These are phyloP conservation scores for Eristalis intricaria DNA, from an alignment of 2,888 invertebrate species.

Conservation along the genomic window DNA sequence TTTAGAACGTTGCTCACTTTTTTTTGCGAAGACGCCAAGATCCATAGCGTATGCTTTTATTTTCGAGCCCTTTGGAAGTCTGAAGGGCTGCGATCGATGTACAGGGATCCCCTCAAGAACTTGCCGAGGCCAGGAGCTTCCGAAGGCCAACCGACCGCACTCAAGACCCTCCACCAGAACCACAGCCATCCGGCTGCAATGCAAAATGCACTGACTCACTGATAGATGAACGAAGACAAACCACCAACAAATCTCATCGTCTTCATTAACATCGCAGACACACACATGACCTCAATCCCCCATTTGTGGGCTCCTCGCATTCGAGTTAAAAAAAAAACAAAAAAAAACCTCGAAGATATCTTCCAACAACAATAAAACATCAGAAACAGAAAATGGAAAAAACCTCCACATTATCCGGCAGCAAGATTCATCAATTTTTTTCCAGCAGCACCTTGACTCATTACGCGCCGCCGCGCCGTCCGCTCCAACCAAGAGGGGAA, in stretches of 20 bases:
- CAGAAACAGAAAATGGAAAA: not conserved
- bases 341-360: conserved; percentile 37
- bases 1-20: too few relatives aligned
- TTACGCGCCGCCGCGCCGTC: conserved; percentile 50
- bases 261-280: conserved; percentile 46
- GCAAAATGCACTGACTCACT: not conserved
- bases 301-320: conserved; percentile 43
- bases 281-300: conserved; percentile 59
- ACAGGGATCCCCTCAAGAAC: too few relatives aligned
- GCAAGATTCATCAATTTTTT: conserved; percentile 54
- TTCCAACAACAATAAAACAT: not conserved
- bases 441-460: conserved; percentile 68
- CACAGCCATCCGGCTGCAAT: too few relatives aligned
- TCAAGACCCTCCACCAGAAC: too few relatives aligned
- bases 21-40: too few relatives aligned
- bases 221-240: not conserved
- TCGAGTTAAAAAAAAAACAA: too few relatives aligned
- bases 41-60: too few relatives aligned
- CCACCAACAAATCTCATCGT: conserved; percentile 31
- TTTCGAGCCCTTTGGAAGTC: too few relatives aligned
- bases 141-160: too few relatives aligned
- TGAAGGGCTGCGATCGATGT: not conserved
- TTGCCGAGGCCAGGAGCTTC: too few relatives aligned
- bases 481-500: conserved; percentile 7
- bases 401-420: conserved; percentile 21